Percentiles rank a stretch among this genome's conserved stretches.
Evolutionary conservation across 2,888 invertebrate genomes (phyloP).

Genomic region (Lutraria lutraria): DNA sequence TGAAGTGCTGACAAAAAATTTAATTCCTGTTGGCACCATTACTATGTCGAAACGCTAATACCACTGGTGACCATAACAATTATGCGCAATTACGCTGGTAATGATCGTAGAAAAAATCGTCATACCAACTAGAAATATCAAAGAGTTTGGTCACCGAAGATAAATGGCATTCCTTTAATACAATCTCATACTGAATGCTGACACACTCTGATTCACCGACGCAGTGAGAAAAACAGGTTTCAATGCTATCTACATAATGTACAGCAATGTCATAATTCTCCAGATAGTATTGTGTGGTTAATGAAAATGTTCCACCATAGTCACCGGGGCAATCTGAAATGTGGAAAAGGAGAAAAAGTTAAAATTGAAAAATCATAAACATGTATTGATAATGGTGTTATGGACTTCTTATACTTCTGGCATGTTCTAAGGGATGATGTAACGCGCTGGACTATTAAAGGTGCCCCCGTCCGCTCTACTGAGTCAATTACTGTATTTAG

Average conservation of each 20-base stretch:
- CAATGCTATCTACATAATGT: not conserved
- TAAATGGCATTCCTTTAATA: constrained; percentile 1
- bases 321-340: constrained; percentile 41
- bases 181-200: constrained; percentile 19
- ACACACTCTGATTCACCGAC: constrained; percentile 3
- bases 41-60: too few relatives aligned
- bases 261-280: not conserved
- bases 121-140: not conserved
- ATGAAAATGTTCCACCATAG: constrained; percentile 28
- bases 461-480: too few relatives aligned
- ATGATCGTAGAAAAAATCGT: constrained; percentile 24
- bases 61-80: not conserved
- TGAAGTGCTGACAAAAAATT: too few relatives aligned
- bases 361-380: not conserved
- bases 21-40: not conserved
- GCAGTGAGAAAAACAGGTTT: not conserved
- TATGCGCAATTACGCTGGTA: constrained; percentile 42
- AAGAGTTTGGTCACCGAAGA: constrained; percentile 1
- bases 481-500: too few relatives aligned
- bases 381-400: not conserved
- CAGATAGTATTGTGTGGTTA: not conserved
- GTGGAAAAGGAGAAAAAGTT: not conserved
- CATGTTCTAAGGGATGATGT: not conserved
- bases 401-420: not conserved
- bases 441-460: too few relatives aligned